Percentiles rank a stretch among this genome's conserved stretches.
These are phyloP conservation scores for Drosophila punjabiensis DNA, from an alignment of 1,140 invertebrate genomes.

Conservation along the genomic window DNA sequence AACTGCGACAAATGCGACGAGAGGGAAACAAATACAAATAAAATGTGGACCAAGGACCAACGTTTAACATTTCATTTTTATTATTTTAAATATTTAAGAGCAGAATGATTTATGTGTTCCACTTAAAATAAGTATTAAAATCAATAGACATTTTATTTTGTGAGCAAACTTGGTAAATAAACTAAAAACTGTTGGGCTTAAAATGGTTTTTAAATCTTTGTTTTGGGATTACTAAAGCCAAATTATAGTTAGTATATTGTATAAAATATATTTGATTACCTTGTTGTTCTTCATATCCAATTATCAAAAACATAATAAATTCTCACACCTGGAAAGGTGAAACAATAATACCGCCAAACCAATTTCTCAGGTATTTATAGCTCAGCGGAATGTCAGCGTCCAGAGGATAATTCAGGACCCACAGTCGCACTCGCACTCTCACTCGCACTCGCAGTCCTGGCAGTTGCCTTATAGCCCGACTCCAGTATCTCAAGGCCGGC, in stretches of 20 bases:
- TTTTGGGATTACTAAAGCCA: neutral
- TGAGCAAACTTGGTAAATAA: neutral
- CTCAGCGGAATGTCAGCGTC: conserved; percentile 30
- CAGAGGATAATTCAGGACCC: conserved; percentile 19
- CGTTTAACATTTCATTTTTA: conserved; percentile 25
- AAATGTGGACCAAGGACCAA: conserved; percentile 43
- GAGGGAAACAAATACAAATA: conserved; percentile 62
- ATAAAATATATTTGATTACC: neutral
- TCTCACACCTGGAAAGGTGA: neutral
- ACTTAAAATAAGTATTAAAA: neutral
- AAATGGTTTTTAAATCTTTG: neutral
- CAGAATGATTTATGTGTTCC: neutral
- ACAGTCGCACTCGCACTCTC: neutral
- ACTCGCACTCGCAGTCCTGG: neutral
- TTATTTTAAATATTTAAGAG: conserved; percentile 2
- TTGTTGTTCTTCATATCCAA: neutral
- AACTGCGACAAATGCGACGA: conserved; percentile 50
- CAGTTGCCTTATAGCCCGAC: conserved; percentile 16
- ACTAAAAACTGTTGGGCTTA: neutral
- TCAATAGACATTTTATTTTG: neutral
- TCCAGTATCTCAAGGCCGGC: conserved; percentile 23
- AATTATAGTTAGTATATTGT: neutral
- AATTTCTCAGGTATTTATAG: conserved; percentile 46
- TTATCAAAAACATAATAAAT: neutral
- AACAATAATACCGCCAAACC: conserved; percentile 7